These are phyloP conservation scores for Chrosomus eos DNA, from an alignment of 2,797 vertebrate genomes.

Conservation along the genomic window DNA sequence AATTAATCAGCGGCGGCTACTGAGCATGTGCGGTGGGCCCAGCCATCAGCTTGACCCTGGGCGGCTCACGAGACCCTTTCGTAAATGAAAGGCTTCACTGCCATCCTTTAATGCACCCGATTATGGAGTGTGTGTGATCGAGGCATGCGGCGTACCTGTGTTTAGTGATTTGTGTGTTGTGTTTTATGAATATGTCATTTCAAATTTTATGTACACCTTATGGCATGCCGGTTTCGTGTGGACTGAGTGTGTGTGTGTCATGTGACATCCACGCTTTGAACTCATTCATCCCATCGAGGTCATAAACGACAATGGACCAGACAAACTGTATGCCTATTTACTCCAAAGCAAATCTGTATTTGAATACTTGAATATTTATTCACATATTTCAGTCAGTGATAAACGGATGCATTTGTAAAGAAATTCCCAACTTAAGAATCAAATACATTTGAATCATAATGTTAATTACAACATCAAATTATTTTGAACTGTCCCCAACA, in stretches of 20 bases:
- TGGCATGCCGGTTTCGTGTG: neutral
- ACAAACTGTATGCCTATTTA: conserved; percentile 14
- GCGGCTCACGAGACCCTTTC: conserved; percentile 55
- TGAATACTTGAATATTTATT: no score
- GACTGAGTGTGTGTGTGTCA: neutral
- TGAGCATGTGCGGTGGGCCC: conserved; percentile 63
- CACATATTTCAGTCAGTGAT: neutral
- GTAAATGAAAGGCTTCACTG: conserved; percentile 86
- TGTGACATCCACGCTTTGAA: neutral
- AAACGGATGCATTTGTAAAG: neutral
- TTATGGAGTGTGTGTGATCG: conserved; percentile 86
- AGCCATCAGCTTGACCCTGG: conserved; percentile 80
- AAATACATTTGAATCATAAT: neutral
- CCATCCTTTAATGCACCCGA: conserved; percentile 84
- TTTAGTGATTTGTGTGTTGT: conserved; percentile 82
- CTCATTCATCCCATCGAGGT: conserved; percentile 26
- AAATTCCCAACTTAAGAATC: neutral
- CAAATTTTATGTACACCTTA: conserved; percentile 36
- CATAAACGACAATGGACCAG: conserved; percentile 31
- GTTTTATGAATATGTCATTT: conserved; percentile 79
- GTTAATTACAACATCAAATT: neutral
- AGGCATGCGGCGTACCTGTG: conserved; percentile 79
- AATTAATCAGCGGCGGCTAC: conserved; percentile 92
- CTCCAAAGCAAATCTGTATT: neutral
- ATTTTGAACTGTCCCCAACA: neutral